These are phyloP conservation scores for Leptothorax acervorum DNA, from an alignment of 2,888 invertebrate genomes.

Conservation along the genomic window DNA sequence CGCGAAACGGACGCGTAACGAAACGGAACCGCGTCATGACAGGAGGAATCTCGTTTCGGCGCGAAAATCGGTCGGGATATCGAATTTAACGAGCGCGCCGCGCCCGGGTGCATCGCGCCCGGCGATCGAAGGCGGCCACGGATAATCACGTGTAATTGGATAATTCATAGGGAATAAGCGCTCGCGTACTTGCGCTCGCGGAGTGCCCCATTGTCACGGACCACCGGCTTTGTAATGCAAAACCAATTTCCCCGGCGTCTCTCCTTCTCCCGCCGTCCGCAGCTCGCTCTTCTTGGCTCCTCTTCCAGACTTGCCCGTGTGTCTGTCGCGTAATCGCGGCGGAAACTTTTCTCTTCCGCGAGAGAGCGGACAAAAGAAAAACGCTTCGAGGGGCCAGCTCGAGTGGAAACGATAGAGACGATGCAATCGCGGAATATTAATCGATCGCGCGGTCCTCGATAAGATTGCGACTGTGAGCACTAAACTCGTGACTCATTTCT, in stretches of 20 bases:
- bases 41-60: conserved; percentile 11
- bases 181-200: conserved; percentile 62
- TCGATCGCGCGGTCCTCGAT: conserved; percentile 57
- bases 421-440: conserved; percentile 60
- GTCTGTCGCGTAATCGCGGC: conserved; percentile 36
- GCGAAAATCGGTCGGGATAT: conserved; percentile 28
- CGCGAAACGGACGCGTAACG: not conserved
- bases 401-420: conserved; percentile 32
- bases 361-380: conserved; percentile 18
- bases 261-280: not conserved
- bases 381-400: not conserved
- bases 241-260: conserved; percentile 68
- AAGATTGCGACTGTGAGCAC: conserved; percentile 50
- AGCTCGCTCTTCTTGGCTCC: not conserved
- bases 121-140: conserved; percentile 36
- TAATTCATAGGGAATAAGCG: conserved; percentile 71
- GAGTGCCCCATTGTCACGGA: conserved; percentile 67
- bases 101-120: conserved; percentile 28
- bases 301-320: not conserved
- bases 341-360: conserved; percentile 46
- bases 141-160: conserved; percentile 73
- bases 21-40: not conserved
- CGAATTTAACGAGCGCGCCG: conserved; percentile 32
- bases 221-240: conserved; percentile 76
- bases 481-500: not conserved